Evolutionary conservation across 1,140 invertebrate species (phyloP).

Genomic region (Heliconius eleuchia): DNA sequence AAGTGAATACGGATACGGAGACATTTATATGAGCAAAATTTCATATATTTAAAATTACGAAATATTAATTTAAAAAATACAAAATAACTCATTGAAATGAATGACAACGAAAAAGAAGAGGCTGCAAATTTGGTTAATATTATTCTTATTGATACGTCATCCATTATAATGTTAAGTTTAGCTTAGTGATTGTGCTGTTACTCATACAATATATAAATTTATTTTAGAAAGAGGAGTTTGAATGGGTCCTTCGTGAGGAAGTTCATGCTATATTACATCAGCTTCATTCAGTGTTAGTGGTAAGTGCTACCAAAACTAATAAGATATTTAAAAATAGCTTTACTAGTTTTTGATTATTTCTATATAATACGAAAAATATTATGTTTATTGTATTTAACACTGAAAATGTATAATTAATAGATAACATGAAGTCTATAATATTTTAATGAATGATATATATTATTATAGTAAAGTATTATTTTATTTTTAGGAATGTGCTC

Average conservation of each 20-base stretch:
- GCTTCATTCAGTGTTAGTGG: constrained; percentile 90
- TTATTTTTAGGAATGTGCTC: constrained; percentile 88
- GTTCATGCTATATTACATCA: constrained; percentile 93
- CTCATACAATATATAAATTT: constrained; percentile 43
- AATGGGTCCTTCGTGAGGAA: constrained; percentile 95
- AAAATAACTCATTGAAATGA: constrained; percentile 81
- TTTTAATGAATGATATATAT: background rate
- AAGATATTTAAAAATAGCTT: background rate
- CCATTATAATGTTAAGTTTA: constrained; percentile 31
- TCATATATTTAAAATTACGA: constrained; percentile 12
- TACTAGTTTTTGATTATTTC: background rate
- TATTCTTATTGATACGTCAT: constrained; percentile 61
- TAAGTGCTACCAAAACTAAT: constrained; percentile 76
- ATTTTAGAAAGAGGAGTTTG: constrained; percentile 95
- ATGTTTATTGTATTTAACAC: background rate
- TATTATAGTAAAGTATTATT: constrained; percentile 18
- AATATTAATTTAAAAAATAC: constrained; percentile 6
- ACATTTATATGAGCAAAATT: constrained; percentile 1
- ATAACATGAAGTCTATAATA: background rate
- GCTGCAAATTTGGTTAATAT: constrained; percentile 89
- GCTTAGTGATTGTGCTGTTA: constrained; percentile 29
- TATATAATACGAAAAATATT: background rate
- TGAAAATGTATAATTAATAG: background rate
- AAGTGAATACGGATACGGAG: constrained; percentile 14
- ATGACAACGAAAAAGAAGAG: constrained; percentile 92